Conservation (phyloP, 1,140 invertebrate genomes). For the Macrobrachium nipponense region DNA sequence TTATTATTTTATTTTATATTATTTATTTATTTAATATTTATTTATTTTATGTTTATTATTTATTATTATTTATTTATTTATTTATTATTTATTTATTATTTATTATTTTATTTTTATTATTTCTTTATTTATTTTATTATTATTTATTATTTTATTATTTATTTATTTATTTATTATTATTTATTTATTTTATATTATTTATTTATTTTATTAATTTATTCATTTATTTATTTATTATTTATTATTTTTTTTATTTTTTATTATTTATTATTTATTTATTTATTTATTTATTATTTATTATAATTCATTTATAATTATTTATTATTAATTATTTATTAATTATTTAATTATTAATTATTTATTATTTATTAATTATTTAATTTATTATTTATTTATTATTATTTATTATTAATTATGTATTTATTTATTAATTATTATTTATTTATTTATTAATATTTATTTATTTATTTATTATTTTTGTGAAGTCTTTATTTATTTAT, state of each 20-base stretch:
- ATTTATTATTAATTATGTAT: background rate
- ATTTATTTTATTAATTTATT: background rate
- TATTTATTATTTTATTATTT: background rate
- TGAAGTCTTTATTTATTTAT: background rate
- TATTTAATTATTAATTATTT: background rate
- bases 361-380: slow-evolving; percentile 2
- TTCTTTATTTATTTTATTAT: background rate
- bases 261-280: background rate
- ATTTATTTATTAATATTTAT: background rate
- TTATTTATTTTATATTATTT: background rate
- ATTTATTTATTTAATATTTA: slow-evolving; percentile 4
- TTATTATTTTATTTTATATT: slow-evolving; percentile 13
- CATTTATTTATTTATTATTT: too few species aligned
- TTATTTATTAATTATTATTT: background rate
- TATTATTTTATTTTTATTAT: background rate
- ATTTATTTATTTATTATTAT: background rate
- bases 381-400: background rate
- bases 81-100: background rate
- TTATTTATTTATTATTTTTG: slow-evolving; percentile 1
- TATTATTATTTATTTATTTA: background rate
- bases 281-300: background rate
- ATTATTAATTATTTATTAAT: background rate
- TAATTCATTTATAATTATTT: background rate
- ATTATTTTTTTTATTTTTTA: background rate
- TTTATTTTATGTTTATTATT: slow-evolving; percentile 22